These are phyloP conservation scores for Oscheius onirici DNA, from an alignment of 2,888 invertebrate genomes.

Conservation along the genomic window DNA sequence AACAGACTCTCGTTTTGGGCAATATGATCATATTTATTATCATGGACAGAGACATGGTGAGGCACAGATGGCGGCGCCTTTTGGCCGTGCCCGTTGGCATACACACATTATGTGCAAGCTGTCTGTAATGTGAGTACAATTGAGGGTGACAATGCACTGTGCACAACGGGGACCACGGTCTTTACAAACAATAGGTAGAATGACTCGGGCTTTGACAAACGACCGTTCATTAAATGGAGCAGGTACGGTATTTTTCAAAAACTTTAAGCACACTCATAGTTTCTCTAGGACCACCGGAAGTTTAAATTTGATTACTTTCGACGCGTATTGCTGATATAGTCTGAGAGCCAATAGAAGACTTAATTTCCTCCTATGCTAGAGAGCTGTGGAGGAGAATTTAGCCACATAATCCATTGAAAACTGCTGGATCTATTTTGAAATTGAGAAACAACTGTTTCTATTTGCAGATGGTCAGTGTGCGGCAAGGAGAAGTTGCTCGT, in stretches of 20 bases:
- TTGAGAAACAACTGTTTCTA: neutral
- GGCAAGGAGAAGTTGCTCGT: conserved; percentile 63
- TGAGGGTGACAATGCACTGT: neutral
- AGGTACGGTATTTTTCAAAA: too few relatives aligned
- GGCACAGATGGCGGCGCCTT: conserved; percentile 27
- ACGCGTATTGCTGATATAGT: too few relatives aligned
- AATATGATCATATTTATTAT: conserved; percentile 32
- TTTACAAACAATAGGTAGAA: conserved; percentile 21
- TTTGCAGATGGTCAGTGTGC: conserved; percentile 51
- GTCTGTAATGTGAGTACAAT: conserved; percentile 29
- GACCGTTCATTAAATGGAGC: neutral
- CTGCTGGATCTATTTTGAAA: too few relatives aligned
- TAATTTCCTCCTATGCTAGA: too few relatives aligned
- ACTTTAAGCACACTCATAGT: too few relatives aligned
- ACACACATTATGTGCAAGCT: conserved; percentile 33
- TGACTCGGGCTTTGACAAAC: conserved; percentile 4
- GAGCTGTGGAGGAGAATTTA: too few relatives aligned
- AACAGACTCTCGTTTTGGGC: conserved; percentile 14
- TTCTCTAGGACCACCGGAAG: too few relatives aligned
- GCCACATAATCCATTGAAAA: too few relatives aligned
- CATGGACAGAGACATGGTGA: conserved; percentile 1
- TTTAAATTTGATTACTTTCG: too few relatives aligned
- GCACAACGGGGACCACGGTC: conserved; percentile 1
- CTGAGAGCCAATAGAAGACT: too few relatives aligned
- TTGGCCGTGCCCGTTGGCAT: conserved; percentile 15